A percentile compares a stretch with the other conserved stretches of the same genome.
These are phyloP conservation scores for Drosophila dunni DNA, from an alignment of 1,140 invertebrate genomes.

Conservation along the genomic window DNA sequence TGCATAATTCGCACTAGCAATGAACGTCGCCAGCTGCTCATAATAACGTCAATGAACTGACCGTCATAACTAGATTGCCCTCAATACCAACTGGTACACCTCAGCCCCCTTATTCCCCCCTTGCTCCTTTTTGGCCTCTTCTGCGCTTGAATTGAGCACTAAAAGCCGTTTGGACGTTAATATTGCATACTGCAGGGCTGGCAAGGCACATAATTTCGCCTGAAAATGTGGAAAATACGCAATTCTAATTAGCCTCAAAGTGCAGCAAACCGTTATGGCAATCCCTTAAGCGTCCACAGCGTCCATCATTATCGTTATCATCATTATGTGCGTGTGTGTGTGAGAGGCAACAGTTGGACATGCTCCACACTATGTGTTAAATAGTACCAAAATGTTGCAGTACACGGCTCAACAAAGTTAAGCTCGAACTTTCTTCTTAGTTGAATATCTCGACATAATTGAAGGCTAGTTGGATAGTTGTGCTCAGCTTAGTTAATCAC, in stretches of 20 bases:
- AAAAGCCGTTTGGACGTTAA: constrained; percentile 36
- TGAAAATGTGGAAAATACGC: constrained; percentile 59
- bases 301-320: constrained; percentile 9
- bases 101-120: constrained; percentile 1
- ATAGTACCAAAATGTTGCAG: constrained; percentile 37
- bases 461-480: no score
- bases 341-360: constrained; percentile 5
- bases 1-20: constrained; percentile 72
- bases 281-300: not conserved
- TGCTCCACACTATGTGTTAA: constrained; percentile 39
- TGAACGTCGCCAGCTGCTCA: constrained; percentile 58
- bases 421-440: no score
- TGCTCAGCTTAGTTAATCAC: not conserved
- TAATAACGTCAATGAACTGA: constrained; percentile 58
- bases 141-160: constrained; percentile 15
- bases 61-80: constrained; percentile 32
- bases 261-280: constrained; percentile 42
- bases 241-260: constrained; percentile 67
- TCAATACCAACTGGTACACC: constrained; percentile 19
- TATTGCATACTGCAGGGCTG: constrained; percentile 51
- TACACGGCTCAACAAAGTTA: constrained; percentile 27
- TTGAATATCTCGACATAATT: no score
- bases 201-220: constrained; percentile 56
- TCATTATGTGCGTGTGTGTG: constrained; percentile 1
- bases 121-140: not conserved